Percentiles rank a stretch among this genome's conserved stretches.
phyloP scores from a whole-genome alignment of 92 coral and sea anemone species.

The Palythoa caribaeorum region DNA sequence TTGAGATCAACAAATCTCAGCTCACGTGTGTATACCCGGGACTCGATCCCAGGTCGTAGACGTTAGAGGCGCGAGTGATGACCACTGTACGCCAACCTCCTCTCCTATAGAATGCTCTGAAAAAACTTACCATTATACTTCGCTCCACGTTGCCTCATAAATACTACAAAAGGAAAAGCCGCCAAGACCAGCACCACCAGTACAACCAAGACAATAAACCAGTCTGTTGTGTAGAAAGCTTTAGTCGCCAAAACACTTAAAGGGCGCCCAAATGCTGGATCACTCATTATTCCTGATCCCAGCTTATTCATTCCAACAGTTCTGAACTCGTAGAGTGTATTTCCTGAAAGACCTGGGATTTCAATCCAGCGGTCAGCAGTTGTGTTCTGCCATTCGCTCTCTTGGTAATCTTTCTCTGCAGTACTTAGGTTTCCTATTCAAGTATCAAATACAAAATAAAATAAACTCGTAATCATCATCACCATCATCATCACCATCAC shows the following conservation, averaged over 20 bases:
- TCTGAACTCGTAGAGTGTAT: conserved; percentile 6
- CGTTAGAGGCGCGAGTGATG: too few species aligned
- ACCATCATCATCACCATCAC: too few species aligned
- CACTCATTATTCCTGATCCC: conserved; percentile 15
- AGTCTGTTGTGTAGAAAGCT: neutral
- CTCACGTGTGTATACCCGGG: too few species aligned
- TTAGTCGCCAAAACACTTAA: neutral
- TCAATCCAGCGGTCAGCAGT: conserved; percentile 21
- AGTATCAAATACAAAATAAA: neutral
- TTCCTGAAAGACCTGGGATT: neutral
- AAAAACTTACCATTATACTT: conserved; percentile 4
- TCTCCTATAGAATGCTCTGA: too few species aligned
- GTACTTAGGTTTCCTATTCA: neutral
- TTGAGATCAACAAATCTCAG: too few species aligned
- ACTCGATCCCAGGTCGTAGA: too few species aligned
- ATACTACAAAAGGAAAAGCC: neutral
- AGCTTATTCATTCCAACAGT: neutral
- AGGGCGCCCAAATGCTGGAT: conserved; percentile 9
- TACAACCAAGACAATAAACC: conserved; percentile 8
- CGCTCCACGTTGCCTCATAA: neutral
- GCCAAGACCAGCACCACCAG: neutral
- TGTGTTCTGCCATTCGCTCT: conserved; percentile 16
- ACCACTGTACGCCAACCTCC: too few species aligned
- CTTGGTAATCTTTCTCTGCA: neutral
- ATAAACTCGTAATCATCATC: neutral